Evolutionary conservation across 2,797 vertebrate genomes (phyloP).

Genomic region (Sardinella longiceps): DNA sequence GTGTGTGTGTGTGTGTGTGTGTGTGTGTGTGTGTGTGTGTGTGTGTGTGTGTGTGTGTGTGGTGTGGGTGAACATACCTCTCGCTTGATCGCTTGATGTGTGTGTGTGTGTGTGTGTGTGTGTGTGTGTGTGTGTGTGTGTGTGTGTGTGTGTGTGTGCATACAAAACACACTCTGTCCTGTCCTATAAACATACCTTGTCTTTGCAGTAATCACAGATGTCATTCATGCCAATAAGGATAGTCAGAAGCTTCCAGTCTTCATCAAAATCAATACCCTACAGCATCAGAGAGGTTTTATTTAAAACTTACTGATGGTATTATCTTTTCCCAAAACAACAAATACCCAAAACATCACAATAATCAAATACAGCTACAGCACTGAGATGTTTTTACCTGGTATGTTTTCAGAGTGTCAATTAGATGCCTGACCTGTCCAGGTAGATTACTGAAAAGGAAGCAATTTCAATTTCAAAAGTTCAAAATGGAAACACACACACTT

Average conservation of each 20-base stretch:
- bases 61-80: not conserved
- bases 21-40: too few species aligned
- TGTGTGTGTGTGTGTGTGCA: too few species aligned
- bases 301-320: not conserved
- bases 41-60: too few species aligned
- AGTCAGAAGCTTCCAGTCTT: conserved; percentile 84
- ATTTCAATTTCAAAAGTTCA: not conserved
- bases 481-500: not conserved
- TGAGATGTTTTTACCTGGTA: conserved; percentile 66
- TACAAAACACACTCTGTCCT: not conserved
- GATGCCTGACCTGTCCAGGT: conserved; percentile 72
- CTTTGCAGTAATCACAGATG: conserved; percentile 82
- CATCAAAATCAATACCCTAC: conserved; percentile 74
- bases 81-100: not conserved
- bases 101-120: too few species aligned
- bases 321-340: too few species aligned
- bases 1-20: too few species aligned
- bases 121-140: too few species aligned
- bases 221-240: conserved; percentile 84
- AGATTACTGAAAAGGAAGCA: conserved; percentile 67
- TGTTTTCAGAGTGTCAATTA: conserved; percentile 77
- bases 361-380: not conserved
- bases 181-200: conserved; percentile 63
- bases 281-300: not conserved
- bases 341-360: not conserved